Percentiles rank a stretch among this genome's conserved stretches.
These are phyloP conservation scores for Elgonia sp. DNA, from an alignment of 2,888 invertebrate species.

Conservation along the genomic window DNA sequence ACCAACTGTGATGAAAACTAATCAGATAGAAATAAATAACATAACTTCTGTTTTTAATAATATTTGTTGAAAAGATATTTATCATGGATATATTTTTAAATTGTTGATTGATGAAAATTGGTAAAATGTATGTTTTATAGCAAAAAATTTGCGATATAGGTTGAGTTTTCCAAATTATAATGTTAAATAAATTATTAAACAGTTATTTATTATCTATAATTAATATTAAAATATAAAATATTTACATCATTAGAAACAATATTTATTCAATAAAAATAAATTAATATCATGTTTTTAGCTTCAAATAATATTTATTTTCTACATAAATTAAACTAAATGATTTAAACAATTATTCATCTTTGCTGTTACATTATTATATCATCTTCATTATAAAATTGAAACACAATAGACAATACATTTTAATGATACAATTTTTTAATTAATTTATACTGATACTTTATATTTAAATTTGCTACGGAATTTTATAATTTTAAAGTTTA, in stretches of 20 bases:
- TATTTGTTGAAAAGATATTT: not conserved
- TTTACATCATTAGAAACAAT: not conserved
- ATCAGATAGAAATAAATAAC: not conserved
- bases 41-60: not conserved
- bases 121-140: not conserved
- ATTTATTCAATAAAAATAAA: too few relatives aligned
- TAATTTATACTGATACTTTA: too few relatives aligned
- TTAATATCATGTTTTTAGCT: too few relatives aligned
- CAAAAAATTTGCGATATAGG: not conserved
- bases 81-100: not conserved
- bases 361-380: too few relatives aligned
- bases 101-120: not conserved
- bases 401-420: too few relatives aligned
- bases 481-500: too few relatives aligned
- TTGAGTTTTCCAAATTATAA: not conserved
- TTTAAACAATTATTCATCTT: too few relatives aligned
- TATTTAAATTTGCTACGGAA: too few relatives aligned
- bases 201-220: not conserved
- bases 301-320: too few relatives aligned
- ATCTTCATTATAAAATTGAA: too few relatives aligned
- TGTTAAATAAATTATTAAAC: not conserved
- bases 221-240: slow-evolving; percentile 2
- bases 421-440: too few relatives aligned
- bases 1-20: not conserved
- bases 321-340: too few relatives aligned